Percentiles rank a stretch among this genome's conserved stretches.
phyloP scores from a whole-genome alignment of 2,113 vertebrate genomes.

The Murina feae region DNA sequence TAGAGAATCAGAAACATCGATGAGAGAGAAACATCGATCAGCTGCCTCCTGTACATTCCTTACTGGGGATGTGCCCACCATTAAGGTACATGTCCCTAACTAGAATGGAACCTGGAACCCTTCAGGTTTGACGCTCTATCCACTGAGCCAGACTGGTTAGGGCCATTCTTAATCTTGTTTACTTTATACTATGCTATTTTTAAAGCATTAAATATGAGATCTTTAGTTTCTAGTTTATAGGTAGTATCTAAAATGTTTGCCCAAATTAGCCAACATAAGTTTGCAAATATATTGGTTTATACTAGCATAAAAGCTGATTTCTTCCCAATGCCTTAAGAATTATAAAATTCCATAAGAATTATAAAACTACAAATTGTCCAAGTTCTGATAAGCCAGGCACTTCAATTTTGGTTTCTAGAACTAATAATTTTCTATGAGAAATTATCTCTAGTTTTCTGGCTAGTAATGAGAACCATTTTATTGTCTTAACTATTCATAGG shows the following conservation, averaged over 20 bases:
- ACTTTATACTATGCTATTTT: constrained; percentile 14
- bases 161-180: too few species aligned
- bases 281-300: constrained; percentile 7
- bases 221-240: constrained; percentile 5
- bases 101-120: too few species aligned
- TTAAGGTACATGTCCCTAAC: too few species aligned
- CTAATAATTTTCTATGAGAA: constrained; percentile 43
- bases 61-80: too few species aligned
- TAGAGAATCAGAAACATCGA: too few species aligned
- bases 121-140: too few species aligned
- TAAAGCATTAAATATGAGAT: not conserved
- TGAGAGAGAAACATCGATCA: too few species aligned
- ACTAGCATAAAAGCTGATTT: not conserved
- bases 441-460: constrained; percentile 32
- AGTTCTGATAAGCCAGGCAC: constrained; percentile 32
- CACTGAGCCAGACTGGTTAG: too few species aligned
- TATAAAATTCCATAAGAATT: not conserved
- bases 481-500: constrained; percentile 27
- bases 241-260: not conserved
- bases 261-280: not conserved
- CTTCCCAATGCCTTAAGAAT: not conserved
- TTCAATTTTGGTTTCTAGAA: constrained; percentile 52
- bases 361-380: constrained; percentile 2
- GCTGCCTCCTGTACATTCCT: too few species aligned
- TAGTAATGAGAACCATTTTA: constrained; percentile 18